Evolutionary conservation across 64 coral and sea anemone species (phyloP), one percentile per base, ranked within the genome.

Genomic region (Dendronephthya gigantea): DNA sequence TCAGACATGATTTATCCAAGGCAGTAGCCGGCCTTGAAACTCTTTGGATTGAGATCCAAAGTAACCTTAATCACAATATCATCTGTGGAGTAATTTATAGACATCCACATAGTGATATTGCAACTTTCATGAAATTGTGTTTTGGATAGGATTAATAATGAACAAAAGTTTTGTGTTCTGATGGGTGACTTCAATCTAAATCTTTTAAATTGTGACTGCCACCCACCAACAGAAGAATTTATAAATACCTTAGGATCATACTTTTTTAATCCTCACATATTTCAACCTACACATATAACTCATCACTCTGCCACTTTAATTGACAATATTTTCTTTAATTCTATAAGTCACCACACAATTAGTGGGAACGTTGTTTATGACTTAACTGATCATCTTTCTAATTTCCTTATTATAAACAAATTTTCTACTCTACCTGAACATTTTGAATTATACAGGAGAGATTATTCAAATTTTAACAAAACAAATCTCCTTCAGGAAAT

Each of bases 401-500:
- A 74, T 8, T 74, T 74, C 25, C 22, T 74, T 28, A 74, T 74
- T 19, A 12, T 74, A 0, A 74, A 74, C 33, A 74, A 74, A 13
- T 74, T 74, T 27, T 35, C 68, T 30, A 11, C 11, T 2, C 31
- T 74, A 74, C 68, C 68, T 74, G 31, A 74, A 74, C 22, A 13
- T 74, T 30, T 74, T 11, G 1, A 12, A 74, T 19, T 74, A 12
- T 74, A 19, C 30, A 12, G 30, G 30, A 74, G 68, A 25, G 68
- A 74, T 74, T 74, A 74, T 74, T 74, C 68, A 1, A 59, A 68
- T 85, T 85, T 29, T 51, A n/a, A 84, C 50, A 35, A 85, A 62
- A 35, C 51, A 40, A 86, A 41, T 86, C 59, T 86, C 48, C 16
- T 86, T 86, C 85, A 86, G 6, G 85, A 86, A 69, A 41, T 86